phyloP scores from a whole-genome alignment of 2,113 vertebrate species.

The Lipotes vexillifer region DNA sequence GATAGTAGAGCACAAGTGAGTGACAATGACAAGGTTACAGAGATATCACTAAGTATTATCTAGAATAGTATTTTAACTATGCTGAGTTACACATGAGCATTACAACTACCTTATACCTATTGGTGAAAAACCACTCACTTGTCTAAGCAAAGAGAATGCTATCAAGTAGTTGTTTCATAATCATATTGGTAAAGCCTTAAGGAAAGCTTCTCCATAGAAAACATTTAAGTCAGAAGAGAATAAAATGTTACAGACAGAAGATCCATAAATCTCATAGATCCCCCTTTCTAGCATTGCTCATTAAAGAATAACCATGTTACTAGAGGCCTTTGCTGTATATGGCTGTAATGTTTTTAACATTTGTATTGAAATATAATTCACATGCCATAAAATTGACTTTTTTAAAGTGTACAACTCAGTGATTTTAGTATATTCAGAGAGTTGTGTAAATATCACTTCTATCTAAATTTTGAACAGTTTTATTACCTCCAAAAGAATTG shows the following conservation, averaged over 20 bases:
- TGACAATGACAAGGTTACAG: too few species aligned
- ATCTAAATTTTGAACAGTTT: not conserved
- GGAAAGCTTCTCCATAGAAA: not conserved
- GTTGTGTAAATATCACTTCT: not conserved
- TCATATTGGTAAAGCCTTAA: not conserved
- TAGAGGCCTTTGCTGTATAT: not conserved
- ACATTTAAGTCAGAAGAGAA: not conserved
- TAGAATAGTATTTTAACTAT: not conserved
- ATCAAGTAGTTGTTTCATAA: not conserved
- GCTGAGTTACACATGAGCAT: not conserved
- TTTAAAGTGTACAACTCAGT: not conserved
- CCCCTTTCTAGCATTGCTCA: not conserved
- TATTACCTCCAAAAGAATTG: not conserved
- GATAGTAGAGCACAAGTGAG: not conserved
- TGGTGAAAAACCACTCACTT: not conserved
- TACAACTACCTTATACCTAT: not conserved
- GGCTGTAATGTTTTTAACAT: not conserved
- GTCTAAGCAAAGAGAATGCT: not conserved
- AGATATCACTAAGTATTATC: not conserved
- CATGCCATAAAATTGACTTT: not conserved
- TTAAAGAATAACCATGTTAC: not conserved
- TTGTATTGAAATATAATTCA: not conserved
- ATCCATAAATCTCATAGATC: not conserved
- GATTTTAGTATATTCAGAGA: not conserved
- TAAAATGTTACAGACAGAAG: not conserved